phyloP scores from a whole-genome alignment of 2,797 vertebrate species.

The Cirrhinus mrigala region DNA sequence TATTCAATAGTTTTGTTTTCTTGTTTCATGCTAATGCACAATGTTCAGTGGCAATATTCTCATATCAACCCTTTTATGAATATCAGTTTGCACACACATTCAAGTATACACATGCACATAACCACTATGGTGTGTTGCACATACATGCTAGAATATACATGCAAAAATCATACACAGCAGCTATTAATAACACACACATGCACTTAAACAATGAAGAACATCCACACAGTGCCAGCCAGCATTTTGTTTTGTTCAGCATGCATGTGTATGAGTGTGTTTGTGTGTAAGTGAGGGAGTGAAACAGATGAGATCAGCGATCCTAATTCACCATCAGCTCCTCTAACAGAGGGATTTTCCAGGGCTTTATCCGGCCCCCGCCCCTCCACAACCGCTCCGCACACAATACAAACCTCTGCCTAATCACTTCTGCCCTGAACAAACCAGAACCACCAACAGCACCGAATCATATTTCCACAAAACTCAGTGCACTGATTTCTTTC shows the following conservation, averaged over 20 bases:
- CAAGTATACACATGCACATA: background rate
- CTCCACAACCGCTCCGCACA: slow-evolving; percentile 36
- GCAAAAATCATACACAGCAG: background rate
- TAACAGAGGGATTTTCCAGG: slow-evolving; percentile 60
- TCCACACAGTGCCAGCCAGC: slow-evolving; percentile 40
- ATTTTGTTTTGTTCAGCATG: slow-evolving; percentile 38
- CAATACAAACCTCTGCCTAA: slow-evolving; percentile 67
- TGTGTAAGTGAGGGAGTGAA: slow-evolving; percentile 70
- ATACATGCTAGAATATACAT: background rate
- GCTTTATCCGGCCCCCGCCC: slow-evolving; percentile 53
- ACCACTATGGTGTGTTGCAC: background rate
- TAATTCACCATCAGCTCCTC: slow-evolving; percentile 69
- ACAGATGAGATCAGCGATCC: slow-evolving; percentile 75
- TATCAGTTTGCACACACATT: slow-evolving; percentile 25
- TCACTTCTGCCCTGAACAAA: slow-evolving; percentile 61
- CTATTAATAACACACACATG: slow-evolving; percentile 31
- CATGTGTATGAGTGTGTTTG: slow-evolving; percentile 37
- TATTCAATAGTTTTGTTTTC: background rate
- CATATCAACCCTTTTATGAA: background rate
- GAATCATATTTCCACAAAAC: background rate
- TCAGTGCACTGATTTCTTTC: background rate
- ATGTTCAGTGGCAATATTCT: background rate
- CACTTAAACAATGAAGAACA: slow-evolving; percentile 41
- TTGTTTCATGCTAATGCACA: slow-evolving; percentile 23
- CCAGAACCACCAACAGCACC: slow-evolving; percentile 37